Percentiles rank a stretch among this genome's conserved stretches.
Evolutionary conservation across 2,888 invertebrate genomes (phyloP).

Genomic region (Mythimna ferrago): DNA sequence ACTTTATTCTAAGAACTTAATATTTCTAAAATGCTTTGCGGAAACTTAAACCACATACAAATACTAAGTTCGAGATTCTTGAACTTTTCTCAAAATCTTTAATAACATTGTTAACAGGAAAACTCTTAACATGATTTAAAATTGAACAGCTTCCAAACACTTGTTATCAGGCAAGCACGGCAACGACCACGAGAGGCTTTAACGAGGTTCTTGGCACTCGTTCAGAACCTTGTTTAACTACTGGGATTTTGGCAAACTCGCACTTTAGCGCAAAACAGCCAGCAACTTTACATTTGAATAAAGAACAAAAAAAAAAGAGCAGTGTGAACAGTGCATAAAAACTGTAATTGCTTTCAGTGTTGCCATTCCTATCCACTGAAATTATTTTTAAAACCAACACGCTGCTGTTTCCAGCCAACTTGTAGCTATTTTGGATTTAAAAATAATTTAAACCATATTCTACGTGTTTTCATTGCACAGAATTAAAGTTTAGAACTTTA

Average conservation of each 20-base stretch:
- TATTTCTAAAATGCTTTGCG: too few species aligned
- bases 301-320: conserved; percentile 13
- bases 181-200: conserved; percentile 26
- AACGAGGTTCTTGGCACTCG: conserved; percentile 58
- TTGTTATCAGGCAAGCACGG: conserved; percentile 49
- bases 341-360: conserved; percentile 12
- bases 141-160: conserved; percentile 55
- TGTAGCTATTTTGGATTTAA: too few species aligned
- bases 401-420: neutral
- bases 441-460: conserved; percentile 1
- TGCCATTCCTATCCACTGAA: conserved; percentile 27
- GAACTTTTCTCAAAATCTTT: conserved; percentile 2
- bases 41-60: too few species aligned
- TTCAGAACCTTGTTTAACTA: conserved; percentile 52
- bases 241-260: conserved; percentile 45
- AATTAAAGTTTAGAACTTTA: conserved; percentile 34
- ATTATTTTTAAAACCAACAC: conserved; percentile 36
- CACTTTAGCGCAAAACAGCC: conserved; percentile 31
- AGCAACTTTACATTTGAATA: conserved; percentile 17
- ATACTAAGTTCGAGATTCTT: neutral
- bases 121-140: conserved; percentile 36
- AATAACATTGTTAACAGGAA: conserved; percentile 28
- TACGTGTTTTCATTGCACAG: conserved; percentile 29
- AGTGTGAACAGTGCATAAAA: conserved; percentile 30
- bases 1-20: too few species aligned